Base-by-base conservation (phyloP, 1,140 invertebrate genomes). In the Drosophila sechellia region DNA sequence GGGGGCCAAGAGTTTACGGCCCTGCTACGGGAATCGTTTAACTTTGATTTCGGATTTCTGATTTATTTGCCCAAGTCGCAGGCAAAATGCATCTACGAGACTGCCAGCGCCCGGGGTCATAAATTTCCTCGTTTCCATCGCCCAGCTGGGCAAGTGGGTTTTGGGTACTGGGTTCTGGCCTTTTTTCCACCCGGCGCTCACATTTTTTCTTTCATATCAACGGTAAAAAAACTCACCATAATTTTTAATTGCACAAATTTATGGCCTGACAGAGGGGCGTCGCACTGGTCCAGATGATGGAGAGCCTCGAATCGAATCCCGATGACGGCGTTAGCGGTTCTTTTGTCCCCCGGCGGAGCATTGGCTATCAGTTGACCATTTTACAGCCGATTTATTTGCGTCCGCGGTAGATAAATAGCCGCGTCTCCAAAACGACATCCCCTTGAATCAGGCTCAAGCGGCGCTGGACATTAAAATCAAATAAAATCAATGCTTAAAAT, bases 221-320 rank as follows among this genome's bases (percentile, higher is more conserved):
- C 75, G 60, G 79, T 83, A 86, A 86, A 86, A 86, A 86, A 87
- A 83, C 83, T 86, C 79, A 79, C 48, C 79, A 86, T 86, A 81
- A 83, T 83, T 86, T 86, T 86, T 87, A 86, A 86, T 86, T 86
- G 83, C 80, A 86, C 63, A 83, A 79, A 86, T 86, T 86, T 86
- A 86, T 86, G 79, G 52, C 64, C 63, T 43, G 61, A 49, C 61
- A 56, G 68, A 40, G 71, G 50, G 74, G 59, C 65, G 75, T 63
- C 58, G 53, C 46, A 46, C 27, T 20, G 40, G 37, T 43, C 46
- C 39, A 59, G 53, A 79, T 81, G 74, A 83, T 74, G 79, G 49
- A 78, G 66, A 64, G 57, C 61, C 64, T 25, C 43, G 27, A 20
- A 40, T 37, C 43, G 27, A 20, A 35, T 22, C 58, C 58, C 68